Evolutionary conservation across 2,113 vertebrate species (phyloP), one percentile per base, ranked within the genome.

Genomic region (Stictonetta naevosa): DNA sequence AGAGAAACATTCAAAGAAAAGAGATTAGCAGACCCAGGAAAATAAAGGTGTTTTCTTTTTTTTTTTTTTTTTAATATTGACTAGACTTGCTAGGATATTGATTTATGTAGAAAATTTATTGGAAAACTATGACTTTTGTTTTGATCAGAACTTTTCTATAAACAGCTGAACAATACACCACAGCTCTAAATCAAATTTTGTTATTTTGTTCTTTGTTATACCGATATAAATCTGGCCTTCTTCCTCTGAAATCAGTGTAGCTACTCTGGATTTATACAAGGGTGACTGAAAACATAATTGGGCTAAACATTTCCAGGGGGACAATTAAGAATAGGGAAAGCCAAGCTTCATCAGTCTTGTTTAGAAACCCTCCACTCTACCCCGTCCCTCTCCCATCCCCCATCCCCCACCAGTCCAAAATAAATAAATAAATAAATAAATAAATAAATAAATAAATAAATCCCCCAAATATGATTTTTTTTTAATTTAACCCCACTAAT

Each of bases 51-150:
- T 13, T 7, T 59, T 87, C 25, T 8, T 13, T 11, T 2, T 2
- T 0, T 8, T 19, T 48, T 25, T 68, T 25, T 26, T 19, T 46
- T 46, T 38, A 38, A 38, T 46, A 7, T 31, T 34, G 68, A 34
- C 44, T 75, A 46, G 31, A 38, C 26, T 91, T 72, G 23, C 42
- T 80, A 86, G 33, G 8, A 46, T 55, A 68, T 34, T 88, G 64
- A 81, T 94, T 96, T 91, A 87, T 91, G 23, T 62, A 90, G 82
- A 91, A 93, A 90, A 71, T 50, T 4, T 69, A 21, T 74, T 52
- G 44, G 56, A 86, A 82, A 89, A 64, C n/a, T 84, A 90, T 9
- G 31, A 40, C 28, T 86, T 68, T 14, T 72, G 74, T 95, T 96
- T 95, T 52, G 28, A 83, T 84, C 82, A 89, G 64, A 83, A 78